Conservation (phyloP, 2,113 vertebrate genomes). For the Laticauda laticaudata region DNA sequence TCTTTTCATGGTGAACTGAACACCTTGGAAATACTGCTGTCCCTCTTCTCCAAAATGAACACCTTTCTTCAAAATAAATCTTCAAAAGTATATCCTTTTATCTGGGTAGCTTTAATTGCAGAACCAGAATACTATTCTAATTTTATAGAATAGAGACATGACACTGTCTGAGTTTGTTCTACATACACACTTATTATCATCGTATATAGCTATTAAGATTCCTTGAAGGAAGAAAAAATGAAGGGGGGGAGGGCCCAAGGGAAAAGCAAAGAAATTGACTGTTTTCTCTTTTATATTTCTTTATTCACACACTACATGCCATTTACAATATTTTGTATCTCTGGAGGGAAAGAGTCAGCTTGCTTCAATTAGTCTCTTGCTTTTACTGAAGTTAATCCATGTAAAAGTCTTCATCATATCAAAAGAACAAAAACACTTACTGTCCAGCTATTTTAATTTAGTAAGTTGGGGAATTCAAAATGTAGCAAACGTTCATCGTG, state of each 20-base stretch:
- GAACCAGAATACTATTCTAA: constrained; percentile 54
- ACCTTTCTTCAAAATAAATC: constrained; percentile 52
- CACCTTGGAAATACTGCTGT: constrained; percentile 59
- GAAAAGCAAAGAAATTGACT: background rate
- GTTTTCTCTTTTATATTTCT: constrained; percentile 36
- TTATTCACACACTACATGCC: constrained; percentile 48
- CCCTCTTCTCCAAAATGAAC: background rate
- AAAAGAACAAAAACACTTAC: constrained; percentile 56
- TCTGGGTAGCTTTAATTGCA: constrained; percentile 68
- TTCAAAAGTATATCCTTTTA: constrained; percentile 58
- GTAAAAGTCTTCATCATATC: constrained; percentile 59
- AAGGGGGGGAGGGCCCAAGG: background rate
- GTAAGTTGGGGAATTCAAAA: constrained; percentile 5
- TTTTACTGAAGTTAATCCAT: constrained; percentile 55
- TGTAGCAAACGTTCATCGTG: background rate
- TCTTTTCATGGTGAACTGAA: constrained; percentile 66
- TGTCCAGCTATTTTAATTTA: constrained; percentile 37
- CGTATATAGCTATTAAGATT: constrained; percentile 16
- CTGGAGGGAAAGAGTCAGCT: constrained; percentile 41
- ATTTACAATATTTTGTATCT: constrained; percentile 47
- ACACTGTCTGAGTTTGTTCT: constrained; percentile 54
- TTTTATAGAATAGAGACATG: constrained; percentile 62
- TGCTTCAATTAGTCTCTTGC: constrained; percentile 53
- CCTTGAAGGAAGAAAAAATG: background rate
- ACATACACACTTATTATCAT: constrained; percentile 42